Base-by-base conservation (phyloP, 2,888 invertebrate species). In the Gymnocheta viridis region DNA sequence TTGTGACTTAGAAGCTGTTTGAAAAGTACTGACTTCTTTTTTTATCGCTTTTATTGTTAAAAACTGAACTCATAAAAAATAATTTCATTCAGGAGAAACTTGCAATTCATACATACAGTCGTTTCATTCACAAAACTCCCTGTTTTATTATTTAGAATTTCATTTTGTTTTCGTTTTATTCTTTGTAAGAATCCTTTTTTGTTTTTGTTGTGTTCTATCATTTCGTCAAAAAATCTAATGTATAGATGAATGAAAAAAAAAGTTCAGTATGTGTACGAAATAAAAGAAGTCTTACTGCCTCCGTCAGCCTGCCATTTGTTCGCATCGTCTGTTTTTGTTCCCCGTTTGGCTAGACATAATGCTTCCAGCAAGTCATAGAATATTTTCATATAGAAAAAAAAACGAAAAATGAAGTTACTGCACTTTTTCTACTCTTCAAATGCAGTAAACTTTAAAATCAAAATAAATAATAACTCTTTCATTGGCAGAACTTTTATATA, bases 271-370 rank as follows among this genome's bases (percentile, higher is more conserved):
- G 60, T 32, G 32, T 38, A 62, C 12, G 29, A 51, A 58, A 78
- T 58, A 44, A 47, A 56, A 49, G 35, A 64, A 66, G 60, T 44
- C 51, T 70, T 41, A 58, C 44, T 62, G 51, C 35, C 51, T 35
- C n/a, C n/a, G 51, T 27, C 81, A 81, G 60, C 35, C 51, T 44
- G 24, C 38, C 29, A 41, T 56, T 76, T 49, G 44, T 27, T 62
- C 2, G n/a, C n/a, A n/a, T n/a, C n/a, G 32, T 9, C 35, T 6
- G 19, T 38, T 27, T 66, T 67, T 67, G 14, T 32, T 24, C 32
- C 58, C 60, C 35, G 60, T 41, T 44, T 69, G 81, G 81, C 74
- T 81, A 81, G 81, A 81, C 81, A 74, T 69, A 74, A 69, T 62
- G 67, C 80, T 74, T 74, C 44, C 14, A 74, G 62, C 51, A 64